Conservation (phyloP, 2,888 invertebrate genomes). For the Deroplatys truncata region DNA sequence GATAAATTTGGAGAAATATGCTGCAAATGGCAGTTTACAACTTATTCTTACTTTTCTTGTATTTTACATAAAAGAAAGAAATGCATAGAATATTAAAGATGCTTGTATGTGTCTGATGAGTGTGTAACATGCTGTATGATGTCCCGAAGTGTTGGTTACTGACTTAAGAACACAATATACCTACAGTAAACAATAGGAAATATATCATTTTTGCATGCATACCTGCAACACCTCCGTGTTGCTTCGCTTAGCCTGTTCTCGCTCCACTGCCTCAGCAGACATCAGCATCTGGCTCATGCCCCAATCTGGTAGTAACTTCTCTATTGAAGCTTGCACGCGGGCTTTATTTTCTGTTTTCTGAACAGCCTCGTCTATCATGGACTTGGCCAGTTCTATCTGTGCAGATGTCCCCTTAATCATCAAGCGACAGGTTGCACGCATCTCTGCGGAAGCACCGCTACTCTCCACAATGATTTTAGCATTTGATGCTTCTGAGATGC, state of each 20-base stretch:
- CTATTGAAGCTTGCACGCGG: constrained; percentile 46
- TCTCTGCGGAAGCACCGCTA: background rate
- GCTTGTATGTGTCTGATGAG: no score
- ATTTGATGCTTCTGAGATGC: constrained; percentile 66
- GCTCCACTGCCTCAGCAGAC: background rate
- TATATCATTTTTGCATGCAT: no score
- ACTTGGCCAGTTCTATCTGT: constrained; percentile 69
- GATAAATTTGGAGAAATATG: no score
- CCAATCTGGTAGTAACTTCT: constrained; percentile 51
- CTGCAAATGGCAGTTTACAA: no score
- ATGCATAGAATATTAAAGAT: no score
- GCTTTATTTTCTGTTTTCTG: constrained; percentile 48
- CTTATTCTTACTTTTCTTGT: no score
- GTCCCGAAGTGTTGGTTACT: no score
- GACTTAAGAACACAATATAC: no score
- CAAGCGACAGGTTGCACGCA: constrained; percentile 37
- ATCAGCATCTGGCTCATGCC: constrained; percentile 28
- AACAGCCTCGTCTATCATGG: constrained; percentile 67
- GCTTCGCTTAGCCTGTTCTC: background rate
- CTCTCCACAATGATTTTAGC: constrained; percentile 64
- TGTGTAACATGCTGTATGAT: no score
- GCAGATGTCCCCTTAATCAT: constrained; percentile 63
- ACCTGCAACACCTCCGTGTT: constrained; percentile 28
- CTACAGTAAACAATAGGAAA: no score
- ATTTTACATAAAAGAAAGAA: no score